Evolutionary conservation across 1,140 invertebrate genomes (phyloP).

Genomic region (Phortica variegata): DNA sequence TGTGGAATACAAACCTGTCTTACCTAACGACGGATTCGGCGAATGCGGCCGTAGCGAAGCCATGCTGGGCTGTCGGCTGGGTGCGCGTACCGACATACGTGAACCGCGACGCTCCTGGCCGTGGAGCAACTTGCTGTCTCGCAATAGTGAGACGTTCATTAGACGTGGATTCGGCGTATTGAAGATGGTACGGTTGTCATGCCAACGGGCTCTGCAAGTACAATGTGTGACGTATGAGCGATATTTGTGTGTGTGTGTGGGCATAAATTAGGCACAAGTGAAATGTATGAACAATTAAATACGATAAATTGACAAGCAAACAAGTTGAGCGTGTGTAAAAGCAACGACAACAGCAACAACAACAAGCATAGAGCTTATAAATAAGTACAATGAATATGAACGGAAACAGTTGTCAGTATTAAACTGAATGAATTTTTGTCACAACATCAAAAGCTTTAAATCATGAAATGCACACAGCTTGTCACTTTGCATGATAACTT

Average conservation of each 20-base stretch:
- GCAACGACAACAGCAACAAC: constrained; percentile 3
- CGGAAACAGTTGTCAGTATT: background rate
- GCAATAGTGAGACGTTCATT: constrained; percentile 82
- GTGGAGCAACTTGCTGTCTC: constrained; percentile 78
- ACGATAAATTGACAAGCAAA: too few relatives aligned
- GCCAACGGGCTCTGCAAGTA: constrained; percentile 78
- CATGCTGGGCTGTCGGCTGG: constrained; percentile 79
- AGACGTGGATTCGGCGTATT: constrained; percentile 90
- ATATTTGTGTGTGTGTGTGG: too few relatives aligned
- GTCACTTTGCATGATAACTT: too few relatives aligned
- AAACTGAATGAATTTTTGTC: background rate
- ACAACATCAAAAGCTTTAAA: too few relatives aligned
- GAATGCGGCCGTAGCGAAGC: constrained; percentile 77
- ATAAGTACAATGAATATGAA: background rate
- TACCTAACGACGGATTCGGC: constrained; percentile 76
- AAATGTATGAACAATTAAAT: background rate
- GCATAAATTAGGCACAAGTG: background rate
- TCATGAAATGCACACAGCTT: too few relatives aligned
- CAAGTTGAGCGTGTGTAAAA: too few relatives aligned
- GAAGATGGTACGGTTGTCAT: constrained; percentile 89
- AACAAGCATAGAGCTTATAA: background rate
- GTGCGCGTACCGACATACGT: constrained; percentile 72
- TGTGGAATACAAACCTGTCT: constrained; percentile 59
- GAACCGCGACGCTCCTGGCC: constrained; percentile 74
- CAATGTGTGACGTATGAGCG: too few relatives aligned